Conservation (phyloP, 2,797 vertebrate genomes). For the Dallia pectoralis region DNA sequence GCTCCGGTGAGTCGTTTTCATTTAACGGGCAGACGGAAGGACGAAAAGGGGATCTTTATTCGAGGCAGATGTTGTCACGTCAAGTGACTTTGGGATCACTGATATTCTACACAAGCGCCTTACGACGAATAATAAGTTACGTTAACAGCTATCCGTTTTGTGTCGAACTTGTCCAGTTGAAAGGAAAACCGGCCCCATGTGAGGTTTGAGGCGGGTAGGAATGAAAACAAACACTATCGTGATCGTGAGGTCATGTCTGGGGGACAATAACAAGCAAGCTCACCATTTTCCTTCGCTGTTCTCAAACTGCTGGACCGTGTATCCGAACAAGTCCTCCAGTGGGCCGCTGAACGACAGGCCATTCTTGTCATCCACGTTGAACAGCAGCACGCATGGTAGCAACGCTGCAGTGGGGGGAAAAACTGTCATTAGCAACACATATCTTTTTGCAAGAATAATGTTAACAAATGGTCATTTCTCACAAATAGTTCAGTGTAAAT, state of each 20-base stretch:
- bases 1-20: slow-evolving; percentile 41
- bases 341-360: slow-evolving; percentile 86
- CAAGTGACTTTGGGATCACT: background rate
- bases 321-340: slow-evolving; percentile 95
- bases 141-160: background rate
- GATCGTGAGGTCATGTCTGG: background rate
- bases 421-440: background rate
- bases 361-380: slow-evolving; percentile 95
- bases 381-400: slow-evolving; percentile 71
- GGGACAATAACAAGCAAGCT: slow-evolving; percentile 42
- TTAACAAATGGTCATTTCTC: background rate
- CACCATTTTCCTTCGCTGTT: slow-evolving; percentile 97
- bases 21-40: slow-evolving; percentile 49
- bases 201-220: background rate
- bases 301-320: slow-evolving; percentile 95
- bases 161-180: background rate
- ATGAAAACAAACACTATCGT: background rate
- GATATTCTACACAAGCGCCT: background rate
- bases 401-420: slow-evolving; percentile 57
- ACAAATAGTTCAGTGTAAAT: background rate
- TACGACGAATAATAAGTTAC: too few relatives aligned
- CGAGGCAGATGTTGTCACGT: background rate
- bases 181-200: background rate
- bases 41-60: background rate
- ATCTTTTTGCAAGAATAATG: background rate